Evolutionary conservation across 2,888 invertebrate species (phyloP).

Genomic region (Dolichomitus sp.): DNA sequence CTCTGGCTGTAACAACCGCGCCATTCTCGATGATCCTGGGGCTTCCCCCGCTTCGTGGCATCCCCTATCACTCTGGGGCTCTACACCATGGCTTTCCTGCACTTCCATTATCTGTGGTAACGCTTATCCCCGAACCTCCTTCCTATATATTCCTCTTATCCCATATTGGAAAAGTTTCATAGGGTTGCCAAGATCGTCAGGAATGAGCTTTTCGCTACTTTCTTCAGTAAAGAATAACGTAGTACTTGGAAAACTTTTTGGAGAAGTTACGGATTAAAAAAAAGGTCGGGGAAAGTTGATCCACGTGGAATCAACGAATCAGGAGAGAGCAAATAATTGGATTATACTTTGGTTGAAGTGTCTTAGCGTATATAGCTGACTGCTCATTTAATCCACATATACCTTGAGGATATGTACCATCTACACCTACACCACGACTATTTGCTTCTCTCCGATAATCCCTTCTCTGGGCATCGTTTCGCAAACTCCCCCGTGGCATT

Average conservation of each 20-base stretch:
- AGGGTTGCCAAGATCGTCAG: conserved; percentile 8
- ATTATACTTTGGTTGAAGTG: background rate
- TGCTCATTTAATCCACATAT: conserved; percentile 21
- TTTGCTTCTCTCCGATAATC: conserved; percentile 33
- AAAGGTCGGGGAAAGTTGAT: background rate
- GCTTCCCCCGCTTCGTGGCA: conserved; percentile 34
- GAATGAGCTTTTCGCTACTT: background rate
- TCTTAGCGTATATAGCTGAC: background rate
- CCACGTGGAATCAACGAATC: background rate
- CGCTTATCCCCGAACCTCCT: conserved; percentile 52
- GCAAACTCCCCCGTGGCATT: conserved; percentile 72
- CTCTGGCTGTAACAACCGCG: conserved; percentile 71
- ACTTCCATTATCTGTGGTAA: conserved; percentile 60
- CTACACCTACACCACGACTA: conserved; percentile 5
- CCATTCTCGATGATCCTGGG: conserved; percentile 65
- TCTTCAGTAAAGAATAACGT: background rate
- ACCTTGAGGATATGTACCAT: background rate
- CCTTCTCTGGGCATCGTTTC: conserved; percentile 44
- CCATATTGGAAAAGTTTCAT: conserved; percentile 63
- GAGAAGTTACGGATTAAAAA: background rate
- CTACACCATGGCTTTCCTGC: conserved; percentile 35
- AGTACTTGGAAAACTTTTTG: background rate
- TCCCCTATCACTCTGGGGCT: conserved; percentile 50
- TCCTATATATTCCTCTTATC: conserved; percentile 20
- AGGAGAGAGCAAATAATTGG: background rate